Percentiles rank a stretch among this genome's conserved stretches.
phyloP scores from a whole-genome alignment of 2,113 vertebrate species.

The Caranx melampygus region DNA sequence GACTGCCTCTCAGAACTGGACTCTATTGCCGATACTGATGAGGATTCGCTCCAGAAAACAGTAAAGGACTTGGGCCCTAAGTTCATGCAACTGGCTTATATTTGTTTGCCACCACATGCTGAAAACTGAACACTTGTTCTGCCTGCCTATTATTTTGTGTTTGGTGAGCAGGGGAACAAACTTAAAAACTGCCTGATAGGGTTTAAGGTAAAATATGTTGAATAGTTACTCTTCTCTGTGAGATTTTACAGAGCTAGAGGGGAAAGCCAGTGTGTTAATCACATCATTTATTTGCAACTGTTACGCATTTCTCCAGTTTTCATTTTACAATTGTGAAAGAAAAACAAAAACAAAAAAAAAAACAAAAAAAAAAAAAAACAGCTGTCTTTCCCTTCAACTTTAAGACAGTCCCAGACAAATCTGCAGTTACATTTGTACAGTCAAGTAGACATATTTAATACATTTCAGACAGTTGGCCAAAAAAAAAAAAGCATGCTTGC shows the following conservation, averaged over 20 bases:
- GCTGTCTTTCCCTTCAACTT: constrained; percentile 5
- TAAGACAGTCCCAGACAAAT: constrained; percentile 6
- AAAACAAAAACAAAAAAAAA: not conserved
- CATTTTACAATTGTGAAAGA: constrained; percentile 11
- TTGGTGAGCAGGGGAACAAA: not conserved
- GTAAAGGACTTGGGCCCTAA: constrained; percentile 41
- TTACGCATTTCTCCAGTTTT: constrained; percentile 46
- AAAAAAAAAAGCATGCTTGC: not conserved
- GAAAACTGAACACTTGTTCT: not conserved
- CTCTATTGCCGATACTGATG: constrained; percentile 26
- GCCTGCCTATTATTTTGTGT: not conserved
- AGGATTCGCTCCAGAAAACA: not conserved
- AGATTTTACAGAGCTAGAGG: not conserved
- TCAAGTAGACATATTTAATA: constrained; percentile 21
- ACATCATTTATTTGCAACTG: constrained; percentile 70
- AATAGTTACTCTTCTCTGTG: not conserved
- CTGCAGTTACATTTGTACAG: constrained; percentile 25
- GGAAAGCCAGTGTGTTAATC: not conserved
- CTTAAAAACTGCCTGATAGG: too few relatives aligned
- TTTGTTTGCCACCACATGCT: constrained; percentile 34
- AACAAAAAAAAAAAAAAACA: constrained; percentile 31
- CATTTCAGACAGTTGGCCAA: not conserved
- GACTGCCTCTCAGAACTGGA: constrained; percentile 45
- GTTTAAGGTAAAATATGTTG: not conserved
- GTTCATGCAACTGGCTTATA: constrained; percentile 57